A percentile compares a stretch with the other conserved stretches of the same genome.
These are phyloP conservation scores for Ptilonorhynchus violaceus DNA, from an alignment of 2,113 vertebrate genomes.

Conservation along the genomic window DNA sequence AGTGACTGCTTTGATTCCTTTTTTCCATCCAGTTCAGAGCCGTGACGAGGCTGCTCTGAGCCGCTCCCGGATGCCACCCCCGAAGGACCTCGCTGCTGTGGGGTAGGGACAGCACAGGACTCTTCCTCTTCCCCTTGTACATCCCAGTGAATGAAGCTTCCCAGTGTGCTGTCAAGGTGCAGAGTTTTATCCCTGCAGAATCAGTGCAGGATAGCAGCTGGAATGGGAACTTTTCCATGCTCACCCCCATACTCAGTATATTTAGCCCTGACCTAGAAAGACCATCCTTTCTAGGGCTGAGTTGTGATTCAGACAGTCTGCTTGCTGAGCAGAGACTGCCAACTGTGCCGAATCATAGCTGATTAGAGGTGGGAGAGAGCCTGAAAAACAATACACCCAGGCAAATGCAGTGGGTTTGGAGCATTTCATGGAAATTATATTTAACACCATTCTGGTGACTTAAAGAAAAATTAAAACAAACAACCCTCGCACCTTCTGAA, in stretches of 20 bases:
- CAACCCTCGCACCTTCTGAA: conserved; percentile 51
- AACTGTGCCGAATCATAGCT: conserved; percentile 44
- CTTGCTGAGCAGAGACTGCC: conserved; percentile 55
- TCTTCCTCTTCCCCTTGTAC: neutral
- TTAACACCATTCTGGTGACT: conserved; percentile 39
- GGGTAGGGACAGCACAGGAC: neutral
- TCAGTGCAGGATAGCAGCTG: conserved; percentile 13
- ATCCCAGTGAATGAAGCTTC: neutral
- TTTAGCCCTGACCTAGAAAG: conserved; percentile 62
- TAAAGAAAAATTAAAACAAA: conserved; percentile 59
- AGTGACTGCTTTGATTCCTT: neutral
- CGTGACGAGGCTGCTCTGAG: neutral
- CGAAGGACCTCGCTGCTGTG: rapidly evolving
- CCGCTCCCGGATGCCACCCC: rapidly evolving
- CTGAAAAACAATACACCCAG: conserved; percentile 52
- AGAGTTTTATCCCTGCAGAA: neutral
- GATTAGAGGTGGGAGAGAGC: conserved; percentile 55
- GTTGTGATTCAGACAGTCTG: conserved; percentile 64
- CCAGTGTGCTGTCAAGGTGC: neutral
- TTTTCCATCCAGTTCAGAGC: neutral
- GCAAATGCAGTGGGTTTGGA: conserved; percentile 32
- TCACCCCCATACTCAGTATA: conserved; percentile 44
- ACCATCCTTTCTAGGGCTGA: conserved; percentile 64
- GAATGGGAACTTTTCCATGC: conserved; percentile 54
- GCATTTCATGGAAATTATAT: conserved; percentile 5